Conservation (phyloP, 2,797 vertebrate species). For the Meriones psammophilus region DNA sequence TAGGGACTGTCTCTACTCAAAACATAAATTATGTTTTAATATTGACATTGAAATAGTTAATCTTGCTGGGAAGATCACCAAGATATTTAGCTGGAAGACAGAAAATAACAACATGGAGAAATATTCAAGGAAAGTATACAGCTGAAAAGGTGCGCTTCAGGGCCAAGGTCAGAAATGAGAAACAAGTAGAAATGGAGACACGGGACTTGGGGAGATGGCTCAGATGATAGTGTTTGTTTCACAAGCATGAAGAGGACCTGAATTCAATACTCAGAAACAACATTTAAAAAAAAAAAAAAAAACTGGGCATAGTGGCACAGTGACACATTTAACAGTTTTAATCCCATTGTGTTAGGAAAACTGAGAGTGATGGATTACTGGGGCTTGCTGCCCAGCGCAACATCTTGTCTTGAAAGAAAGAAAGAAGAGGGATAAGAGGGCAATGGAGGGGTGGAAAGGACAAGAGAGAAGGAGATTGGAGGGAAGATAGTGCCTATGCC, state of each 20-base stretch:
- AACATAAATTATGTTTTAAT: slow-evolving; percentile 25
- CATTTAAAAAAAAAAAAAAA: background rate
- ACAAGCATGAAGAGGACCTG: background rate
- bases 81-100: background rate
- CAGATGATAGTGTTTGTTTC: background rate
- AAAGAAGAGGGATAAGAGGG: too few species aligned
- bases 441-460: background rate
- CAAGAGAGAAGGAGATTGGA: too few species aligned
- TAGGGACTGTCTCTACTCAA: background rate
- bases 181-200: background rate
- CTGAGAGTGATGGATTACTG: background rate
- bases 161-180: background rate
- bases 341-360: background rate
- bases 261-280: background rate
- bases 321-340: background rate
- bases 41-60: slow-evolving; percentile 8
- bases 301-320: background rate
- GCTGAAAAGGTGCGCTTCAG: background rate
- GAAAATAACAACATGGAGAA: background rate
- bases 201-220: background rate
- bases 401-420: background rate
- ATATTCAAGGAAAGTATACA: background rate
- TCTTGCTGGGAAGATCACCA: background rate
- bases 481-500: background rate
- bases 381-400: background rate